Conservation (phyloP, 2,797 vertebrate species). For the Momotus momota region DNA sequence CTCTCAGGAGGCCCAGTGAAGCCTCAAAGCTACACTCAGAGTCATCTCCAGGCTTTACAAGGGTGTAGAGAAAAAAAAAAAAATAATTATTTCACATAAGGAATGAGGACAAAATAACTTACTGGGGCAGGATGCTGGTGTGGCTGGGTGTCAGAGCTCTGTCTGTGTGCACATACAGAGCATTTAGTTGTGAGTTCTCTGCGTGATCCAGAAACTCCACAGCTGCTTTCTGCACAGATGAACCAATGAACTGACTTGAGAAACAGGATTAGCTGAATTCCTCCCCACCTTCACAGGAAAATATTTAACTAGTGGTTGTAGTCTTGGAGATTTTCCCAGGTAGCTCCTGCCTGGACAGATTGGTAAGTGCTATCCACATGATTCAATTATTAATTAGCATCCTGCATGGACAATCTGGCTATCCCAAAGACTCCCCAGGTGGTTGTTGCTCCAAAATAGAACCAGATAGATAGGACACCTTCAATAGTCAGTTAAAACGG, state of each 20-base stretch:
- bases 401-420: neutral
- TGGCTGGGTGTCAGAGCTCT: neutral
- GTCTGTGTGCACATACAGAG: neutral
- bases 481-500: neutral
- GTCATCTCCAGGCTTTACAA: neutral
- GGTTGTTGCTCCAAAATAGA: neutral
- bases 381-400: neutral
- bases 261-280: neutral
- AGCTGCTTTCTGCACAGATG: neutral
- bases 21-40: neutral
- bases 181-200: neutral
- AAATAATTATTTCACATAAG: neutral
- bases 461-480: neutral
- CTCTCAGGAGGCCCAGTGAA: fast-evolving
- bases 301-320: neutral
- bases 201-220: neutral
- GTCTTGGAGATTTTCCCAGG: neutral
- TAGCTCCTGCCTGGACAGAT: neutral
- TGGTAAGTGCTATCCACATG: neutral
- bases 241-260: neutral
- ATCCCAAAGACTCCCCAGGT: neutral
- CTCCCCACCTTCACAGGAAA: neutral
- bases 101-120: neutral
- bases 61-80: neutral
- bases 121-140: neutral